These are phyloP conservation scores for Myotis yumanensis DNA, from an alignment of 2,113 vertebrate species.

Conservation along the genomic window DNA sequence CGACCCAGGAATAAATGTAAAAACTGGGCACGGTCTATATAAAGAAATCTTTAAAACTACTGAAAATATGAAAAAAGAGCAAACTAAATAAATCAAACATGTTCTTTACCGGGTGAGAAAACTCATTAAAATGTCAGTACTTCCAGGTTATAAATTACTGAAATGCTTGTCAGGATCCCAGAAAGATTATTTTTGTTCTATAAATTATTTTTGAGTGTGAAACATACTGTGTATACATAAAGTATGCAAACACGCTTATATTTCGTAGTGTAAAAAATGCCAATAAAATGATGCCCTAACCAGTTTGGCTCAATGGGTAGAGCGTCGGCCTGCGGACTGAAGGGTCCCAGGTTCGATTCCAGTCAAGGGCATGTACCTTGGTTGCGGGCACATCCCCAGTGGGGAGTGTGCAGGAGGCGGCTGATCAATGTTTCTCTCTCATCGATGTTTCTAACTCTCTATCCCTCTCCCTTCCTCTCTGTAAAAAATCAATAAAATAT, in stretches of 20 bases:
- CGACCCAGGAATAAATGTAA: background rate
- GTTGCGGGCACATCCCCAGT: no score
- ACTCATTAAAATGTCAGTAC: background rate
- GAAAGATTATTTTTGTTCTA: background rate
- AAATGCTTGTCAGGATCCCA: background rate
- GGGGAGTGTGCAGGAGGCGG: no score
- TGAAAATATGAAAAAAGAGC: background rate
- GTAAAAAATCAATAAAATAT: no score
- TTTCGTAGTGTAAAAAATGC: background rate
- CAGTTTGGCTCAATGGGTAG: no score
- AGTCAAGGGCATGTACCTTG: no score
- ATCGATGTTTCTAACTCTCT: no score
- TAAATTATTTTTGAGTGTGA: background rate
- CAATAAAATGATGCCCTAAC: background rate
- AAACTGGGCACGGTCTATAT: background rate
- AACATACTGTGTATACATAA: background rate
- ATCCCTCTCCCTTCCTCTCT: no score
- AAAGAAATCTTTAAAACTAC: background rate
- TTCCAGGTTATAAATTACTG: background rate
- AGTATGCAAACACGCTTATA: background rate
- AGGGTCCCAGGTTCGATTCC: no score
- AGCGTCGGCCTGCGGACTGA: no score
- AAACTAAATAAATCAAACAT: background rate
- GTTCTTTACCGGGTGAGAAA: constrained; percentile 10
- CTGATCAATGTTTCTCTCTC: no score